Percentiles rank a stretch among this genome's conserved stretches.
These are phyloP conservation scores for Cotesia congregata DNA, from an alignment of 2,888 invertebrate species.

Conservation along the genomic window DNA sequence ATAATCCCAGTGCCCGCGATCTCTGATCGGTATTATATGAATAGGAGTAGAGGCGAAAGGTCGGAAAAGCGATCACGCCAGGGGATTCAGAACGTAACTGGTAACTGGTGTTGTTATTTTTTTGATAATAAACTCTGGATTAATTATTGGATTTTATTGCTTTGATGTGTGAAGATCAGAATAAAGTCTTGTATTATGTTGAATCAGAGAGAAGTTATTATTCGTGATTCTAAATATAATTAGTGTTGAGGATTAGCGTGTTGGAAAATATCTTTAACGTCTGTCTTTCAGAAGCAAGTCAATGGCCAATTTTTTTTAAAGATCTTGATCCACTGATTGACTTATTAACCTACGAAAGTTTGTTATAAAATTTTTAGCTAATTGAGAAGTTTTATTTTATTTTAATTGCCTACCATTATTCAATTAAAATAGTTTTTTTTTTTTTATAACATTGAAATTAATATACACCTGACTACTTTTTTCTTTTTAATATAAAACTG, in stretches of 20 bases:
- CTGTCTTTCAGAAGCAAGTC: background rate
- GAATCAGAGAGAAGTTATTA: background rate
- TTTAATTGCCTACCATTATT: no score
- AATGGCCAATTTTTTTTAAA: background rate
- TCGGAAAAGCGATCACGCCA: constrained; percentile 36
- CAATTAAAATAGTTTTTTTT: no score
- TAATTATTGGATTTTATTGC: constrained; percentile 35
- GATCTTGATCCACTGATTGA: background rate
- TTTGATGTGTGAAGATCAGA: constrained; percentile 16
- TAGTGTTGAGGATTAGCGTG: constrained; percentile 14
- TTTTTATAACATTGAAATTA: no score
- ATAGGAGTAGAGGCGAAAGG: constrained; percentile 30
- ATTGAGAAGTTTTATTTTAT: background rate
- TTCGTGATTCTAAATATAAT: background rate
- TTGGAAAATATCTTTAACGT: background rate
- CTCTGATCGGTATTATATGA: constrained; percentile 16
- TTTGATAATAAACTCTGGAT: constrained; percentile 22
- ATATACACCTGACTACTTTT: no score
- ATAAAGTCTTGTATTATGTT: background rate
- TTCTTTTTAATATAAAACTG: no score
- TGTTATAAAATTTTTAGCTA: background rate
- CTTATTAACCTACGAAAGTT: background rate
- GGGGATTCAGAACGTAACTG: constrained; percentile 27
- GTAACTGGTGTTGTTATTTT: constrained; percentile 15
- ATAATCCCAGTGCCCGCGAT: constrained; percentile 23